phyloP scores from a whole-genome alignment of 1,140 invertebrate genomes.

The Leptinotarsa lineolata region DNA sequence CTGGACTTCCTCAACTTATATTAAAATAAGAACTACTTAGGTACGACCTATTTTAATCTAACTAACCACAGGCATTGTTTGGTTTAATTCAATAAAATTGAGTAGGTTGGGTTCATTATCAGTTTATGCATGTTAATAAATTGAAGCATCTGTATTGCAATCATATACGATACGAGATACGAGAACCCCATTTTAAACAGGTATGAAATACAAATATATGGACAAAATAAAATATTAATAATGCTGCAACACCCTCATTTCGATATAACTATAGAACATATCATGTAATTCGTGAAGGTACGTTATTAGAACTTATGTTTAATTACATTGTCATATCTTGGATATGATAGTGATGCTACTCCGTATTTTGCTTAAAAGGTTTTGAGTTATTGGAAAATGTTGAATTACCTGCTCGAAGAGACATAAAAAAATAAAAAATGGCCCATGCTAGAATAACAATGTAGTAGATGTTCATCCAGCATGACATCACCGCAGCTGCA shows the following conservation, averaged over 20 bases:
- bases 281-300: no score
- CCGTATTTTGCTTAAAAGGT: not conserved
- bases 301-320: no score
- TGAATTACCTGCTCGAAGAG: constrained; percentile 61
- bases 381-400: not conserved
- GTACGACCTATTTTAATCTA: not conserved
- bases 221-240: no score
- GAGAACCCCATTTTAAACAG: no score
- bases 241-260: no score
- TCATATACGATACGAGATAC: no score
- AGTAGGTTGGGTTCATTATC: not conserved
- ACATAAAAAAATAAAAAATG: constrained; percentile 95
- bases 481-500: constrained; percentile 97
- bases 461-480: constrained; percentile 99
- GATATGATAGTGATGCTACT: no score
- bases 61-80: not conserved
- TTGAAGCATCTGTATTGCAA: no score
- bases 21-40: not conserved
- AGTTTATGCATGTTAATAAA: no score
- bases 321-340: no score
- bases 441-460: constrained; percentile 99
- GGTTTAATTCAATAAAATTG: not conserved
- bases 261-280: no score
- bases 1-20: not conserved
- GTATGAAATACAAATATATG: no score